Conservation (phyloP, 2,888 invertebrate species). For the Tenthredo distinguenda region DNA sequence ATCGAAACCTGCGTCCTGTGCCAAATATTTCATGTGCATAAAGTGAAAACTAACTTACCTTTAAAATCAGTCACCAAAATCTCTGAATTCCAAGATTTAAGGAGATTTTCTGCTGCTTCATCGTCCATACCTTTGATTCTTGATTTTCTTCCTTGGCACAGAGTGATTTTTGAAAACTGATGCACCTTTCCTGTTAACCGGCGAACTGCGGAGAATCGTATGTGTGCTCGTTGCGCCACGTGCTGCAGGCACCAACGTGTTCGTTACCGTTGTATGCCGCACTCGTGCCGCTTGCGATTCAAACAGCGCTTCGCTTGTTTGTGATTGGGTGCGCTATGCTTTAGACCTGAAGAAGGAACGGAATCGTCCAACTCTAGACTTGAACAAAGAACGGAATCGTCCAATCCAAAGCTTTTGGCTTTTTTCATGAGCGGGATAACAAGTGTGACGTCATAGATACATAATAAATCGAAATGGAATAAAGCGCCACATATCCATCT, state of each 20-base stretch:
- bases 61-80: background rate
- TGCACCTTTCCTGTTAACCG: background rate
- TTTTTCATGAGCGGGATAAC: too few relatives aligned
- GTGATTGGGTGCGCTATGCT: constrained; percentile 3
- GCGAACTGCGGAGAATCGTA: background rate
- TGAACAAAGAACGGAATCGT: too few relatives aligned
- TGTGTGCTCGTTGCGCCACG: background rate
- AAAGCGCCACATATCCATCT: too few relatives aligned
- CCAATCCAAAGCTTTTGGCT: too few relatives aligned
- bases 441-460: too few relatives aligned
- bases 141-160: too few relatives aligned
- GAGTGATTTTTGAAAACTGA: too few relatives aligned
- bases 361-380: too few relatives aligned
- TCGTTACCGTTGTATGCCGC: background rate
- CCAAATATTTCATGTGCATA: background rate
- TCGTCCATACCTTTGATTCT: background rate
- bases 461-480: too few relatives aligned
- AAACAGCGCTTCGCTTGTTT: background rate
- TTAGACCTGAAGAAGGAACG: too few relatives aligned
- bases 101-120: background rate
- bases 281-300: background rate
- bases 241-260: background rate
- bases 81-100: background rate
- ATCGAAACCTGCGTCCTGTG: too few relatives aligned
- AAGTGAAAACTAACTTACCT: constrained; percentile 20